Evolutionary conservation across 2,888 invertebrate species (phyloP).

Genomic region (Lapara coniferarum): DNA sequence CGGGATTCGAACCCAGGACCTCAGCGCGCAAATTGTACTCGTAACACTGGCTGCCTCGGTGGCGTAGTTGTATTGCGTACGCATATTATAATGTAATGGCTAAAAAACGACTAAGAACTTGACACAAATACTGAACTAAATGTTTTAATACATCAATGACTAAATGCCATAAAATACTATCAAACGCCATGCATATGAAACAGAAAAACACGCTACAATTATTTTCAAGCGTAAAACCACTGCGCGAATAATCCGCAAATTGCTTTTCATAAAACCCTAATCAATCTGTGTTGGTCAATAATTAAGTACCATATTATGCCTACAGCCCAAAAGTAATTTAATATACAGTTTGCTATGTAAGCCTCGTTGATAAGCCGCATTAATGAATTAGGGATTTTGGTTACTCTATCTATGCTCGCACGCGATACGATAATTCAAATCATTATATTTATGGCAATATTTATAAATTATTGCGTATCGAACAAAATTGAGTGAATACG

Average conservation of each 20-base stretch:
- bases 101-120: no score
- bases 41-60: no score
- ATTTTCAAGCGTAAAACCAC: no score
- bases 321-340: slow-evolving; percentile 2
- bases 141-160: no score
- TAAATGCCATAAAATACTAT: no score
- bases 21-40: no score
- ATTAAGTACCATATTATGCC: slow-evolving; percentile 3
- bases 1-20: no score
- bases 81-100: no score
- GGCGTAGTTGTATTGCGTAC: no score
- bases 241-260: background rate
- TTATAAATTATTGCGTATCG: background rate
- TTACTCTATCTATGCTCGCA: slow-evolving; percentile 7
- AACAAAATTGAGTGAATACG: background rate
- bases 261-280: slow-evolving; percentile 1
- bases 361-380: slow-evolving; percentile 8
- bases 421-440: slow-evolving; percentile 16
- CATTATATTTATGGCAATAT: background rate
- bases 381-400: slow-evolving; percentile 17
- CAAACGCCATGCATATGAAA: no score
- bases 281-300: slow-evolving; percentile 20
- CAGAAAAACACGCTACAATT: no score
- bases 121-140: no score
- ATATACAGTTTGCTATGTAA: background rate